Evolutionary conservation across 2,888 invertebrate species (phyloP).

Genomic region (Calliscelio sp.): DNA sequence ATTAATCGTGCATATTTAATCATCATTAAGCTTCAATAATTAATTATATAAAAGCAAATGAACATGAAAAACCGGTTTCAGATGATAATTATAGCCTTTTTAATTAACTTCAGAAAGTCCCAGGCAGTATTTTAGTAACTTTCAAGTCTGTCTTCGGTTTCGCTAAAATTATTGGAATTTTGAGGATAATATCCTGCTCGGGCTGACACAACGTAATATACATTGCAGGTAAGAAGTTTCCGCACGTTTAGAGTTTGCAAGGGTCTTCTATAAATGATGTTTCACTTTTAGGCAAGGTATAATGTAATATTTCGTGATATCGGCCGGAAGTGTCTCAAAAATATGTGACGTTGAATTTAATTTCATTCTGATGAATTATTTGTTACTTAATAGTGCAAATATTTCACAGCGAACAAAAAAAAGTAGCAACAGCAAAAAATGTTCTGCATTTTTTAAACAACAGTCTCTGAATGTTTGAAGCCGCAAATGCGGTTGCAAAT

Average conservation of each 20-base stretch:
- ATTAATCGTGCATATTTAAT: slow-evolving; percentile 12
- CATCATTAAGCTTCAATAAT: slow-evolving; percentile 7
- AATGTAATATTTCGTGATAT: slow-evolving; percentile 55
- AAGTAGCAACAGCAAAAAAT: too few relatives aligned
- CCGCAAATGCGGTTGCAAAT: too few relatives aligned
- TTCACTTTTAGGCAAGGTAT: slow-evolving; percentile 40
- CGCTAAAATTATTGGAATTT: slow-evolving; percentile 60
- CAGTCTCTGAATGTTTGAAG: too few relatives aligned
- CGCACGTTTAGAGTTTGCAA: slow-evolving; percentile 45
- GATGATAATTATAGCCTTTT: slow-evolving; percentile 44
- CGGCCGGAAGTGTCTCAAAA: slow-evolving; percentile 31
- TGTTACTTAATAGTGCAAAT: slow-evolving; percentile 2
- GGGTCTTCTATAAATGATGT: slow-evolving; percentile 60
- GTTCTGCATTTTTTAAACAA: too few relatives aligned
- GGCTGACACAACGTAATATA: slow-evolving; percentile 63
- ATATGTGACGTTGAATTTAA: slow-evolving; percentile 53
- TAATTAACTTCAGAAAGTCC: slow-evolving; percentile 57
- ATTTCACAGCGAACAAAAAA: too few relatives aligned
- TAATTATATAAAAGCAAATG: slow-evolving; percentile 21
- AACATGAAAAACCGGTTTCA: slow-evolving; percentile 15
- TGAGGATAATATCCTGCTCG: slow-evolving; percentile 54
- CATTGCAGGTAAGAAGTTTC: slow-evolving; percentile 64
- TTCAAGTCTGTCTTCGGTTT: slow-evolving; percentile 58
- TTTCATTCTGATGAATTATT: slow-evolving; percentile 48
- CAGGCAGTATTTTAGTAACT: slow-evolving; percentile 47